These are phyloP conservation scores for Antheraea assamensis DNA, from an alignment of 2,888 invertebrate genomes.

Conservation along the genomic window DNA sequence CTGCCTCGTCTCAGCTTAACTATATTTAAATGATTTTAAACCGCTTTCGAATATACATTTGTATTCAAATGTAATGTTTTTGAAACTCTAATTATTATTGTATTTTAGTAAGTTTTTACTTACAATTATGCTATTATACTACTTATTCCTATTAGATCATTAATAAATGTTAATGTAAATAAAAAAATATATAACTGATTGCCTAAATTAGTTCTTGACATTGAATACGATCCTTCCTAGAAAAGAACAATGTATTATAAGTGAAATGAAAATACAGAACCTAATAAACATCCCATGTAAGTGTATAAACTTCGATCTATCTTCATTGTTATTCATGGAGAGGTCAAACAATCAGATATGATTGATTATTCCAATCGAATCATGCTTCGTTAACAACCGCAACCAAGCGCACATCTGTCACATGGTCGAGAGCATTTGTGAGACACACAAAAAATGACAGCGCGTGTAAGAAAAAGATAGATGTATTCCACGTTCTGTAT, in stretches of 20 bases:
- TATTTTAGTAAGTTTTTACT: no score
- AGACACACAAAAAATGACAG: conserved; percentile 76
- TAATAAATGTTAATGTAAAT: neutral
- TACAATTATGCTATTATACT: no score
- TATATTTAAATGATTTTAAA: neutral
- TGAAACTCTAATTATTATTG: no score
- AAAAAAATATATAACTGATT: neutral
- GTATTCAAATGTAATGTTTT: no score
- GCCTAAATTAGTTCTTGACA: neutral
- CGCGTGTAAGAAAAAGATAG: conserved; percentile 57
- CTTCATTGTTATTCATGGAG: conserved; percentile 35
- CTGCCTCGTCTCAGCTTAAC: no score
- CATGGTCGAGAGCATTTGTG: conserved; percentile 74
- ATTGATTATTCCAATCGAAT: conserved; percentile 78
- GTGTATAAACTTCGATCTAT: conserved; percentile 13
- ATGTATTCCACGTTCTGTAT: conserved; percentile 38
- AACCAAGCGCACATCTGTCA: conserved; percentile 80
- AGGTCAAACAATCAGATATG: conserved; percentile 76
- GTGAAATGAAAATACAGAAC: neutral
- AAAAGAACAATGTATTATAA: neutral
- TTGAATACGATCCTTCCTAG: neutral
- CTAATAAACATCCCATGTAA: neutral
- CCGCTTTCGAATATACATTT: neutral
- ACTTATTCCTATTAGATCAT: no score
- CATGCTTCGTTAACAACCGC: conserved; percentile 77